Evolutionary conservation across 2,888 invertebrate genomes (phyloP), one percentile per base, ranked within the genome.

Genomic region (Ferrisia virgata): DNA sequence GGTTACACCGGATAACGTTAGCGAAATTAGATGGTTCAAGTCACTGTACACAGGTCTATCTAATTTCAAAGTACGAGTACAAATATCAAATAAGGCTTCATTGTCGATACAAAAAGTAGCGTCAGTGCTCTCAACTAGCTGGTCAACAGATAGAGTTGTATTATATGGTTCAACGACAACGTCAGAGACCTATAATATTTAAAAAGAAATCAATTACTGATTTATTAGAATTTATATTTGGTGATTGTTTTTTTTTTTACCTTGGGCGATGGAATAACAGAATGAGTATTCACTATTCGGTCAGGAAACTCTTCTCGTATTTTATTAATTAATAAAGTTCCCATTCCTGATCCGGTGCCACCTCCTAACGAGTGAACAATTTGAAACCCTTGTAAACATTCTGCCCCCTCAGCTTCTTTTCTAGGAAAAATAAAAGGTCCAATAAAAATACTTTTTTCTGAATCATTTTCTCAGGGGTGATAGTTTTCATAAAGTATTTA

Each of bases 261-360:
- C 36, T 84, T 84, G 8, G 84, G 84, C 5, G 84, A 84, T 13
- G 84, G 84, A 9, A 84, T 84, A 5, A 84, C 84, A 8, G 84
- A 84, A 36, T 84, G 84, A 8, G 84, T 84, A 36, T 84, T 84
- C 9, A 84, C 18, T 25, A 84, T 84, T 47, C 84, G 78, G 31
- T 84, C 84, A 11, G 84, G 84, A 84, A 84, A 84, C 79, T 84
- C 84, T 72, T 84, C 84, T 53, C 84, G 18, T 11, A 84, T 84
- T 84, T 84, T 84, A 31, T 84, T 84, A 9, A 84, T 84, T 2
- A 84, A 33, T 33, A 84, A 53, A 2, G 84, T 84, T 8, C 84
- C 84, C 84, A 84, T 84, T 78, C 84, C 84, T 39, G 84, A 84
- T 5, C 84, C 84, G 33, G 84, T 84, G 28, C 84, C 84, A 6